phyloP scores from a whole-genome alignment of 2,797 vertebrate species.

The Lithobates pipiens region DNA sequence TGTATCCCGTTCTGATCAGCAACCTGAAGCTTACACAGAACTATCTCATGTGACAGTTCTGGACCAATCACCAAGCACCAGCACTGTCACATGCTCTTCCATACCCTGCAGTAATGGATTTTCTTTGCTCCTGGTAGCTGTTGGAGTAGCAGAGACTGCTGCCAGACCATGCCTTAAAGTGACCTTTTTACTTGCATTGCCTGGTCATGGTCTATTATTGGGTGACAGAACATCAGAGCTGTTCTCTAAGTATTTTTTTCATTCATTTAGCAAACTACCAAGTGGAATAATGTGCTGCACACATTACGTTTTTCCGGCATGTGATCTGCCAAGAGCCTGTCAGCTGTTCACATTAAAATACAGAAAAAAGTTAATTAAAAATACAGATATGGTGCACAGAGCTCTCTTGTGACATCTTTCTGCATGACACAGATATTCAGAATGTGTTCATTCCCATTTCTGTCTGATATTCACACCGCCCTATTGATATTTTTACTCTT shows the following conservation, averaged over 20 bases:
- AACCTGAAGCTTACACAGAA: too few relatives aligned
- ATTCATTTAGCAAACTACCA: not conserved
- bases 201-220: not conserved
- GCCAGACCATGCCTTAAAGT: too few relatives aligned
- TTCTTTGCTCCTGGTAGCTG: not conserved
- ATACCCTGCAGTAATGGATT: not conserved
- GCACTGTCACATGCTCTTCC: not conserved
- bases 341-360: not conserved
- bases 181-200: not conserved
- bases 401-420: not conserved
- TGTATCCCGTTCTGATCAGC: too few relatives aligned
- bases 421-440: not conserved
- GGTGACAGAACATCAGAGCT: not conserved
- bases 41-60: too few relatives aligned
- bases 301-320: not conserved
- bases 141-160: too few relatives aligned
- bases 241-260: not conserved
- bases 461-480: not conserved
- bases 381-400: not conserved
- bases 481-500: not conserved
- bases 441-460: not conserved
- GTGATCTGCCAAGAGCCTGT: not conserved
- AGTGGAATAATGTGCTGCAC: not conserved
- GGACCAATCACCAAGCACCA: too few relatives aligned
- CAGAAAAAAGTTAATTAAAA: not conserved